Evolutionary conservation across 2,113 vertebrate genomes (phyloP), one percentile per base, ranked within the genome.

Genomic region (Megalops atlanticus): DNA sequence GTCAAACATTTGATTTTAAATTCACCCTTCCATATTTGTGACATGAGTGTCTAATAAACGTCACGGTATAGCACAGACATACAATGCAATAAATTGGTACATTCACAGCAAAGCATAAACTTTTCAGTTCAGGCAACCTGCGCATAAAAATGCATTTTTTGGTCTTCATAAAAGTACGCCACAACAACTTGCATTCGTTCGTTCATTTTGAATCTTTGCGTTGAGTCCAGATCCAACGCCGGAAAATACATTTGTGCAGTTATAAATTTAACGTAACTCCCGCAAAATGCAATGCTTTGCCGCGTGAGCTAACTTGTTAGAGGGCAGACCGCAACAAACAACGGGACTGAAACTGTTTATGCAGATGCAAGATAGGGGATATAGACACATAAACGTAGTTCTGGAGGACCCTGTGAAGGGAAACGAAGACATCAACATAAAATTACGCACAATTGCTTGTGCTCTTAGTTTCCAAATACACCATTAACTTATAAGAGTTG

Each of bases 181-280:
- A 54, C 76, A 36, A n/a, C 52, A 78, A 64, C 76, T 41, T 35
- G 69, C 18, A 64, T 27, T 49, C 49, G 45, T 27, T 24, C 31
- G 40, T 36, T 41, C 4, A 31, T 79, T 39, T 21, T 27, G 36
- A 58, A 27, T 21, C 40, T n/a, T 10, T n/a, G 5, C 41, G 39
- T 69, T 78, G 24, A 47, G 78, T 71, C 27, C 41, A 49, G 31
- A 39, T 35, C 36, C 47, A 77, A 12, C 33, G 77, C 74, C 64
- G 81, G 77, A 80, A 85, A 80, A 77, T 69, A 47, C 77, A 76
- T 77, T 70, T 58, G 27, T 68, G n/a, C 75, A 75, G 73, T 41
- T 77, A 79, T 80, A 85, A 80, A 85, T 82, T 78, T 45, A 15
- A 71, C 39, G 68, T 21, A 43, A 54, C 45, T 76, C 69, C 79